phyloP scores from a whole-genome alignment of 2,113 vertebrate genomes.

The Malurus elegans region DNA sequence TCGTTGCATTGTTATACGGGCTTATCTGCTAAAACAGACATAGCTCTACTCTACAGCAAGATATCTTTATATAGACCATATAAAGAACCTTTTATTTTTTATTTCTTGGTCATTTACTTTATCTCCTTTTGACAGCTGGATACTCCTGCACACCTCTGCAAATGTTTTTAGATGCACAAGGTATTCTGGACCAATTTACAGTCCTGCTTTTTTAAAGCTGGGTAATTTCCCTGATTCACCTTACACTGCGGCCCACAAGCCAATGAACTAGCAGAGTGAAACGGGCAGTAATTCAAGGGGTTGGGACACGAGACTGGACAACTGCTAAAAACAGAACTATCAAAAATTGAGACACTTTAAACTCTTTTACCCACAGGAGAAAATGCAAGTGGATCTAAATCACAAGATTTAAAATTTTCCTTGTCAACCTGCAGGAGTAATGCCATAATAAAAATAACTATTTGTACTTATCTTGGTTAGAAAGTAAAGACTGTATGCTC shows the following conservation, averaged over 20 bases:
- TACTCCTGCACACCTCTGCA: neutral
- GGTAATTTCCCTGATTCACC: neutral
- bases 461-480: neutral
- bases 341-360: neutral
- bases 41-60: neutral
- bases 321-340: too few species aligned
- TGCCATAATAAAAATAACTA: neutral
- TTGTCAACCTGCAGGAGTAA: neutral
- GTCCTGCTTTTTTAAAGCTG: neutral
- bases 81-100: neutral
- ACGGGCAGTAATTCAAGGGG: neutral
- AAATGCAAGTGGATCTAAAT: neutral
- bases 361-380: neutral
- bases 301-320: neutral
- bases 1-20: neutral
- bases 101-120: neutral
- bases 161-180: neutral
- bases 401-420: neutral
- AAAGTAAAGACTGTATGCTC: neutral
- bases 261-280: neutral
- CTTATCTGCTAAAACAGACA: neutral
- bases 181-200: neutral
- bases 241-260: neutral
- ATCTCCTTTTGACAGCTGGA: neutral
- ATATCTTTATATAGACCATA: neutral